These are phyloP conservation scores for Atethmia centrago DNA, from an alignment of 2,888 invertebrate species.

Conservation along the genomic window DNA sequence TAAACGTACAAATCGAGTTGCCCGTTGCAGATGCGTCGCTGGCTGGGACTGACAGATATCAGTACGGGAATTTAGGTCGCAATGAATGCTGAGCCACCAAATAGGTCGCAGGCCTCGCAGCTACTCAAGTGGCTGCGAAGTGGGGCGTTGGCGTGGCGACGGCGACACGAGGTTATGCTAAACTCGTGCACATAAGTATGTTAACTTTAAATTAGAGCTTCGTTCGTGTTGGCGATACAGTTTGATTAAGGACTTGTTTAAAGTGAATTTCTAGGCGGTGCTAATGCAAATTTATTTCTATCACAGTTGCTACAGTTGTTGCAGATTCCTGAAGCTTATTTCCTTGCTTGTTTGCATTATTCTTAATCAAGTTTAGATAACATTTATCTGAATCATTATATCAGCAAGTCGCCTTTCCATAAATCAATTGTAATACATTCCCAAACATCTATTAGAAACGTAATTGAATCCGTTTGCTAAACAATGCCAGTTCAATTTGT, in stretches of 20 bases:
- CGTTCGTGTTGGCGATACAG: constrained; percentile 49
- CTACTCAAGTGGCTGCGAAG: constrained; percentile 66
- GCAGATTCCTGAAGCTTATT: background rate
- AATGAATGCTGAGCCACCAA: constrained; percentile 72
- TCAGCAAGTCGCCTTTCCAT: background rate
- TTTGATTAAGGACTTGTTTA: constrained; percentile 37
- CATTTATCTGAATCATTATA: constrained; percentile 5
- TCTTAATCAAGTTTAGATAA: background rate
- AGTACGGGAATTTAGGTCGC: constrained; percentile 76
- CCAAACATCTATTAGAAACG: constrained; percentile 39
- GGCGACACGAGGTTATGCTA: constrained; percentile 58
- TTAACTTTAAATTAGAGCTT: constrained; percentile 59
- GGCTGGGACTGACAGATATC: constrained; percentile 76
- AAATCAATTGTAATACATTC: constrained; percentile 18
- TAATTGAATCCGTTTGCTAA: constrained; percentile 44
- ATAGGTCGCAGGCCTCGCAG: constrained; percentile 67
- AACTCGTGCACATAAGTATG: constrained; percentile 62
- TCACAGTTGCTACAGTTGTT: background rate
- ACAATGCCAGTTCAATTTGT: constrained; percentile 58
- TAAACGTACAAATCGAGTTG: constrained; percentile 74
- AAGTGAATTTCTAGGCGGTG: background rate
- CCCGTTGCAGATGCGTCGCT: constrained; percentile 73
- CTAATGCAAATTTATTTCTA: constrained; percentile 29
- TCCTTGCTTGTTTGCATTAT: background rate
- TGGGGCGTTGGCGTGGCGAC: constrained; percentile 59